Evolutionary conservation across 2,888 invertebrate species (phyloP).

Genomic region (Cartodere bifasciata): DNA sequence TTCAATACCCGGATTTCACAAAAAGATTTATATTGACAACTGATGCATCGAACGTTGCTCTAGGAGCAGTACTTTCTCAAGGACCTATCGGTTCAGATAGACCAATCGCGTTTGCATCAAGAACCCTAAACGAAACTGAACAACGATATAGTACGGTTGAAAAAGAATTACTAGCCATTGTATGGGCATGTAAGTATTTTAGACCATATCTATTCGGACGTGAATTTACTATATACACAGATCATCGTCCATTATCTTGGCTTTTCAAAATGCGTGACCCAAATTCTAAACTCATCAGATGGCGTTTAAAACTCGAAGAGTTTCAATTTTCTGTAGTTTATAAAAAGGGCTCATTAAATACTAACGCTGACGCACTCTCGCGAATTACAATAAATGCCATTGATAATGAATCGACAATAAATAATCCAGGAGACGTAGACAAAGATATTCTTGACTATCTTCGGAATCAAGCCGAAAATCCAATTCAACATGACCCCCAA

Average conservation of each 20-base stretch:
- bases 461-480: too few species aligned
- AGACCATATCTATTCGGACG: conserved; percentile 13
- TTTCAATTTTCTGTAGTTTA: conserved; percentile 20
- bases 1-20: conserved; percentile 13
- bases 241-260: conserved; percentile 21
- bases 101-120: conserved; percentile 9
- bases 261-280: conserved; percentile 19
- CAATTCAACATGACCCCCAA: too few species aligned
- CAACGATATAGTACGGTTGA: conserved; percentile 11
- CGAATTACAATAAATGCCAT: conserved; percentile 5
- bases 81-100: conserved; percentile 8
- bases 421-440: too few species aligned
- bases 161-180: conserved; percentile 18
- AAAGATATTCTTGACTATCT: too few species aligned
- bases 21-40: conserved; percentile 13
- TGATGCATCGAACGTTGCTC: conserved; percentile 11
- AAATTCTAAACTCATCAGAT: conserved; percentile 18
- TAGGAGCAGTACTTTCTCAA: conserved; percentile 10
- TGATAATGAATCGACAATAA: conserved; percentile 5
- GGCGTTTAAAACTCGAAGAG: conserved; percentile 21
- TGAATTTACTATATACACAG: conserved; percentile 21
- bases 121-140: conserved; percentile 11
- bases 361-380: conserved; percentile 18
- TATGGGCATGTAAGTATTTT: conserved; percentile 14
- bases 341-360: conserved; percentile 19